Conservation (phyloP, 2,888 invertebrate genomes). For the Ferdinandea cuprea region DNA sequence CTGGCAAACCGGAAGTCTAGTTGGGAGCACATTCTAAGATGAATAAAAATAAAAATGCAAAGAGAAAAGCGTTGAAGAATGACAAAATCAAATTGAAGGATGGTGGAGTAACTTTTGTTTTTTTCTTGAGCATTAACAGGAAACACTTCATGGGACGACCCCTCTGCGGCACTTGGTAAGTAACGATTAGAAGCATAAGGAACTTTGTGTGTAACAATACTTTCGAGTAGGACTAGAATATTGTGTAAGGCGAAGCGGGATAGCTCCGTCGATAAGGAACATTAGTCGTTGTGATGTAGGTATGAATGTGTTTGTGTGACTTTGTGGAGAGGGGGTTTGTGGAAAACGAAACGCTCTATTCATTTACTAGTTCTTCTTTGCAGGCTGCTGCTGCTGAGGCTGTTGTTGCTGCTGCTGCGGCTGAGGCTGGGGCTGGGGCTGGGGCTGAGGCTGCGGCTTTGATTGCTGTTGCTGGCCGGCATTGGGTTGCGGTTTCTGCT, state of each 20-base stretch:
- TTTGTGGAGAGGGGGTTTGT: constrained; percentile 12
- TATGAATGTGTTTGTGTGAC: constrained; percentile 8
- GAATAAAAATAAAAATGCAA: constrained; percentile 58
- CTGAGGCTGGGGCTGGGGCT: constrained; percentile 6
- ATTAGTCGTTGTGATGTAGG: constrained; percentile 66
- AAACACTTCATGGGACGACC: constrained; percentile 30
- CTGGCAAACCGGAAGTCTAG: constrained; percentile 6
- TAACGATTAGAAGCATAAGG: constrained; percentile 60
- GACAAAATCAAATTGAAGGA: constrained; percentile 10
- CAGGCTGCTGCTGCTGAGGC: neutral
- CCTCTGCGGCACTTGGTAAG: constrained; percentile 20
- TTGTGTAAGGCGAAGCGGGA: constrained; percentile 66
- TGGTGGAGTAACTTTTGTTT: constrained; percentile 21
- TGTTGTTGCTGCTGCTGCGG: constrained; percentile 27
- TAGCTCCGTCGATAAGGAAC: constrained; percentile 59
- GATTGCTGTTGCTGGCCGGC: constrained; percentile 47
- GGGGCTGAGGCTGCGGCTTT: constrained; percentile 19
- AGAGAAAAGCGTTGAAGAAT: constrained; percentile 23
- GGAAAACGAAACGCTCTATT: neutral
- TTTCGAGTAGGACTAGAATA: constrained; percentile 70
- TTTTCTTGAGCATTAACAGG: constrained; percentile 54
- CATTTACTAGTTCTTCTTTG: constrained; percentile 55
- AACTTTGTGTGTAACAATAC: constrained; percentile 68
- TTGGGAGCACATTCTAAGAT: neutral
- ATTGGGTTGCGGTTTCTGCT: constrained; percentile 51